These are phyloP conservation scores for Prenolepis imparis DNA, from an alignment of 2,888 invertebrate genomes.

Conservation along the genomic window DNA sequence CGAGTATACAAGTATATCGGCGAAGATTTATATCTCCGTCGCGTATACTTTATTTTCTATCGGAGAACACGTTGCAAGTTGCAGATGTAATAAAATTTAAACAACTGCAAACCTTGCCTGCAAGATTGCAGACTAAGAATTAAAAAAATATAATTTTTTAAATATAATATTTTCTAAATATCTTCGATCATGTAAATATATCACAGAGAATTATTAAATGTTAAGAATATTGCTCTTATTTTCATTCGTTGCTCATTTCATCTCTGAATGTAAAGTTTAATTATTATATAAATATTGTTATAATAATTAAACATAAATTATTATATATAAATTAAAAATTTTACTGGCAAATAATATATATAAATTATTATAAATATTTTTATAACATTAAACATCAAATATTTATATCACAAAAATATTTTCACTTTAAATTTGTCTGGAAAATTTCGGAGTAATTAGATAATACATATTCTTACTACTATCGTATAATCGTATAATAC, in stretches of 20 bases:
- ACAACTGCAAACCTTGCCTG: not conserved
- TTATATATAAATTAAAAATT: too few species aligned
- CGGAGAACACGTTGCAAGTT: not conserved
- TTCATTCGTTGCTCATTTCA: not conserved
- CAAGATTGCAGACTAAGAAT: not conserved
- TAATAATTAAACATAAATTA: too few species aligned
- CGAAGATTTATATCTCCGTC: not conserved
- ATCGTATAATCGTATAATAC: not conserved
- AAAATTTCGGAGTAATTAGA: not conserved
- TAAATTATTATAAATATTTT: not conserved
- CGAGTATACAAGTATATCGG: not conserved
- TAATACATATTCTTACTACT: not conserved
- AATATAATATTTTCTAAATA: not conserved
- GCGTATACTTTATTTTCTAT: not conserved
- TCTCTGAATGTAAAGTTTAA: not conserved
- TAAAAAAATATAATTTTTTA: not conserved
- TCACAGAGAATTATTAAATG: not conserved
- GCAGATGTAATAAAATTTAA: not conserved
- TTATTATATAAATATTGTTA: slow-evolving; percentile 4
- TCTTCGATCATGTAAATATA: not conserved
- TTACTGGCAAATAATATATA: too few species aligned
- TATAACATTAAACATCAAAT: not conserved
- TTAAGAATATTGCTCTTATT: not conserved
- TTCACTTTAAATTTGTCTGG: not conserved
- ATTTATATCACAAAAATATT: not conserved